phyloP scores from a whole-genome alignment of 2,797 vertebrate species.

The Cossypha polioptera region DNA sequence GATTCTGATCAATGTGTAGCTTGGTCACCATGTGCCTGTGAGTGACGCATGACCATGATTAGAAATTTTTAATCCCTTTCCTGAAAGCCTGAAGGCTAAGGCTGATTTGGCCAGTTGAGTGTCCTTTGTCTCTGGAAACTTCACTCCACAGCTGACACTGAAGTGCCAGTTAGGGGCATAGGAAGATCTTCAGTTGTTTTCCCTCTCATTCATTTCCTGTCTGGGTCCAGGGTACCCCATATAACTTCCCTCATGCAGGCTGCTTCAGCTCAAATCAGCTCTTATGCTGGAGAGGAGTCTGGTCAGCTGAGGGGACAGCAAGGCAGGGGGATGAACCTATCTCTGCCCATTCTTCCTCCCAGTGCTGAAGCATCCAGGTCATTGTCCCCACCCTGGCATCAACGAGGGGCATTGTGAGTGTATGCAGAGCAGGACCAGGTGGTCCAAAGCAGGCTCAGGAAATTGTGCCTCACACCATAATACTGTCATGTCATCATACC shows the following conservation, averaged over 20 bases:
- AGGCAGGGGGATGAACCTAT: neutral
- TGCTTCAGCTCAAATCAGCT: neutral
- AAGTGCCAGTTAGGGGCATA: neutral
- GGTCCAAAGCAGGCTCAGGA: neutral
- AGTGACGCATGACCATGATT: neutral
- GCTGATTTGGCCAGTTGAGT: neutral
- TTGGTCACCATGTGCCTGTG: neutral
- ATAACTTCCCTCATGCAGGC: neutral
- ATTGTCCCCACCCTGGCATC: neutral
- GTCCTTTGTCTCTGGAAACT: neutral
- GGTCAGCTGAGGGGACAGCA: neutral
- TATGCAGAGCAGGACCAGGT: rapidly evolving
- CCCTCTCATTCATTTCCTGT: neutral
- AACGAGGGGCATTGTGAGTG: neutral
- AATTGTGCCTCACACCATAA: neutral
- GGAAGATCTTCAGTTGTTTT: neutral
- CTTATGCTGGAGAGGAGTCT: neutral
- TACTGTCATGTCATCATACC: neutral
- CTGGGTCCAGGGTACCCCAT: neutral
- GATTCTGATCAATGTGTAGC: neutral
- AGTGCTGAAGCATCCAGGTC: neutral
- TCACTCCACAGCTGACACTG: neutral
- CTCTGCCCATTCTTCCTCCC: neutral
- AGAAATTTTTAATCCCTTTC: neutral
- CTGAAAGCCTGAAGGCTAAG: neutral